These are phyloP conservation scores for Nerophis ophidion DNA, from an alignment of 2,113 vertebrate species.

Conservation along the genomic window DNA sequence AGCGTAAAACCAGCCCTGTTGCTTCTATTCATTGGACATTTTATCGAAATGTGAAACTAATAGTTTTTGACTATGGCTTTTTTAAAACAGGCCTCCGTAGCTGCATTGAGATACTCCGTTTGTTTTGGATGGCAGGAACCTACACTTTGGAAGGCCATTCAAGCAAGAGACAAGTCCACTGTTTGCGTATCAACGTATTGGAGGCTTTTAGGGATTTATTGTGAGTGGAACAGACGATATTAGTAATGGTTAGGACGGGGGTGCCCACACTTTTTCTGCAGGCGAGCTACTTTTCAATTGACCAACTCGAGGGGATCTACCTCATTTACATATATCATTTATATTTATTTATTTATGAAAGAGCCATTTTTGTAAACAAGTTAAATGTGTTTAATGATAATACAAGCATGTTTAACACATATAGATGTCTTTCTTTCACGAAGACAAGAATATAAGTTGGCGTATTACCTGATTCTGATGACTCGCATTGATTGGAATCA, in stretches of 20 bases:
- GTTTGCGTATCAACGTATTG: slow-evolving; percentile 16
- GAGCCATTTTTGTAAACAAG: no score
- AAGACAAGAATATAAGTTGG: no score
- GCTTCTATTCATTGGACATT: slow-evolving; percentile 56
- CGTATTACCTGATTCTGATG: no score
- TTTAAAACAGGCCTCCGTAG: slow-evolving; percentile 5
- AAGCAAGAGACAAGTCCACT: slow-evolving; percentile 6
- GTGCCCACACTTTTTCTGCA: no score
- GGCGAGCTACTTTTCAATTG: no score
- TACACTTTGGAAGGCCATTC: slow-evolving; percentile 29
- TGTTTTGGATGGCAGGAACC: slow-evolving; percentile 24
- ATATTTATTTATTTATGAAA: no score
- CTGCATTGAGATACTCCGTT: slow-evolving; percentile 17
- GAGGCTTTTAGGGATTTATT: slow-evolving; percentile 34
- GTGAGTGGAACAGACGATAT: slow-evolving; percentile 26
- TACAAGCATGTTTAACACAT: no score
- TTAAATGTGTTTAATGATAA: no score
- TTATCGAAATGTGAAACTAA: slow-evolving; percentile 55
- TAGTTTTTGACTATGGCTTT: slow-evolving; percentile 44
- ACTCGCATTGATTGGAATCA: no score
- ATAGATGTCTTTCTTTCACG: no score
- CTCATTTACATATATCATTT: no score
- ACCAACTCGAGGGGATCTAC: no score
- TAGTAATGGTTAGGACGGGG: slow-evolving; percentile 30
- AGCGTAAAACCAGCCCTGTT: slow-evolving; percentile 46